Conservation (phyloP, 2,797 vertebrate species). For the Molossus molossus region DNA sequence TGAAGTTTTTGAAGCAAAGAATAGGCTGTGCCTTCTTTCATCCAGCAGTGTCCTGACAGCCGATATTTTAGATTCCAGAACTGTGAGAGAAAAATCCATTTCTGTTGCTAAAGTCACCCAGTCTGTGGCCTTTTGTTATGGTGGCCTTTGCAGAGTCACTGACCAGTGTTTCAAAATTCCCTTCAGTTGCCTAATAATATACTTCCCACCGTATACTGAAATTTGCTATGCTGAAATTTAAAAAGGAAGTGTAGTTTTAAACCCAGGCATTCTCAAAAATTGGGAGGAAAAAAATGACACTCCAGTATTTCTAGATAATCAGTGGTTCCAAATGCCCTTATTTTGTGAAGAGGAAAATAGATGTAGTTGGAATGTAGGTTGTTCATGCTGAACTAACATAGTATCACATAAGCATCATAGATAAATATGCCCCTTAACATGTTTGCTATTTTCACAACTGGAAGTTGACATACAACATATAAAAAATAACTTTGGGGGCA, state of each 20-base stretch:
- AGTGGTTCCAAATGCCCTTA: background rate
- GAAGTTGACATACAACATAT: background rate
- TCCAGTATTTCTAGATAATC: background rate
- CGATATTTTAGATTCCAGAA: background rate
- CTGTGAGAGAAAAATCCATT: background rate
- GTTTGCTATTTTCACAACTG: background rate
- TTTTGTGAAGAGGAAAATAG: background rate
- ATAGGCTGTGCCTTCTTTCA: background rate
- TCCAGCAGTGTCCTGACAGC: background rate
- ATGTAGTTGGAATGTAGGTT: background rate
- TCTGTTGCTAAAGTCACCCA: background rate
- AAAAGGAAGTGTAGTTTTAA: background rate
- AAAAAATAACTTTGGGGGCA: background rate
- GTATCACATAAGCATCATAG: background rate
- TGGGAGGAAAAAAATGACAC: background rate
- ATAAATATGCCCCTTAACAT: background rate
- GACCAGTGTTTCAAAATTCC: background rate
- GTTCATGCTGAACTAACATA: no score
- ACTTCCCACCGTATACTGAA: background rate
- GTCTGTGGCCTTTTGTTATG: background rate
- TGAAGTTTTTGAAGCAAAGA: constrained; percentile 53
- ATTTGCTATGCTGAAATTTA: background rate
- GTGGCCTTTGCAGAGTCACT: background rate
- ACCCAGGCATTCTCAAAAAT: background rate
- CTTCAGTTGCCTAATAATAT: background rate